Evolutionary conservation across 1,140 invertebrate genomes (phyloP).

Genomic region (Trichoplusia ni): DNA sequence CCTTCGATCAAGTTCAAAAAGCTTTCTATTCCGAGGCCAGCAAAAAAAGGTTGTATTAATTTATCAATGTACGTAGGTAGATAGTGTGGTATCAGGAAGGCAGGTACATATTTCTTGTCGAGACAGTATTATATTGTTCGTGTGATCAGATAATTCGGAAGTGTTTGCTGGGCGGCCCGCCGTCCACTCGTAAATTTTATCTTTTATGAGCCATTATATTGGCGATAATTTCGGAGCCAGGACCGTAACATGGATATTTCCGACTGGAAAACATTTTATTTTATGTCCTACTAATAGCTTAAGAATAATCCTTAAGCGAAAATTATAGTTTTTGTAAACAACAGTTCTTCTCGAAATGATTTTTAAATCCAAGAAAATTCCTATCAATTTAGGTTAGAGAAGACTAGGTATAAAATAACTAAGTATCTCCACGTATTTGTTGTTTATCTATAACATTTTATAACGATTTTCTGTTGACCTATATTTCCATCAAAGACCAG

Average conservation of each 20-base stretch:
- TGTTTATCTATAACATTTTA: constrained; percentile 6
- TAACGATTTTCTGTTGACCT: constrained; percentile 3
- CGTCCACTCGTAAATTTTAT: constrained; percentile 65
- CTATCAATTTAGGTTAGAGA: no score
- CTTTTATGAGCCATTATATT: constrained; percentile 72
- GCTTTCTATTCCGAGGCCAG: no score
- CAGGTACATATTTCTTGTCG: constrained; percentile 33
- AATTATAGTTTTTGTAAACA: no score
- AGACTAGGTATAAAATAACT: not conserved
- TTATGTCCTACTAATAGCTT: constrained; percentile 7
- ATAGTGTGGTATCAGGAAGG: constrained; percentile 29
- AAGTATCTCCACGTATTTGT: not conserved
- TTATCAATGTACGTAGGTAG: not conserved
- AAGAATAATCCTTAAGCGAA: no score
- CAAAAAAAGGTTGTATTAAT: constrained; percentile 6
- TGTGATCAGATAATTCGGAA: constrained; percentile 63
- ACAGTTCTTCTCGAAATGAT: no score
- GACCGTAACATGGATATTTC: constrained; percentile 50
- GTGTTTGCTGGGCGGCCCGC: constrained; percentile 33
- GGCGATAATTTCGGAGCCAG: constrained; percentile 58
- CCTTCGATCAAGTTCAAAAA: no score
- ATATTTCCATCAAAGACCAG: constrained; percentile 17
- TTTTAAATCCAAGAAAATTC: no score
- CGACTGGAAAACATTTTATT: constrained; percentile 18
- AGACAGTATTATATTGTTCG: constrained; percentile 42